phyloP scores from a whole-genome alignment of 2,113 vertebrate species.

The Plecturocebus donacophilus region DNA sequence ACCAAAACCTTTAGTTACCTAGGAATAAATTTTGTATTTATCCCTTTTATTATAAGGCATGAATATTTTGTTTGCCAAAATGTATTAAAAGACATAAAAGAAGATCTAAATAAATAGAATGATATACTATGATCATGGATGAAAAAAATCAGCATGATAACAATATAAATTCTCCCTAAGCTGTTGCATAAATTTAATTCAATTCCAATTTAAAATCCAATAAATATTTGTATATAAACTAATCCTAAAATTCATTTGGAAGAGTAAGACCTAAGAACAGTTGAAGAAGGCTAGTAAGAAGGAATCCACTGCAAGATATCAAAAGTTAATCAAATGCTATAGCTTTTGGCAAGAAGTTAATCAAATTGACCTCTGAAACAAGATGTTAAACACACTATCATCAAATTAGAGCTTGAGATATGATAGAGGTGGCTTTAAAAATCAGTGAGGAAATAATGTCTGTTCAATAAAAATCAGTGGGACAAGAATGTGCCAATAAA shows the following conservation, averaged over 20 bases:
- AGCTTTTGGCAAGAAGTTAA: background rate
- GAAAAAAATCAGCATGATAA: background rate
- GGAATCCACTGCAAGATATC: background rate
- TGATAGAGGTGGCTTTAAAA: background rate
- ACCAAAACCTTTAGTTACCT: background rate
- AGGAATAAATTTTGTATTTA: background rate
- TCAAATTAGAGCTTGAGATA: background rate
- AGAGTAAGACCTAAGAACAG: background rate
- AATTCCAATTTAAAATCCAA: background rate
- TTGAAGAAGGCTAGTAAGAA: background rate
- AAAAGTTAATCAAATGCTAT: slow-evolving; percentile 13
- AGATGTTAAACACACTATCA: background rate
- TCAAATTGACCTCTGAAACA: background rate
- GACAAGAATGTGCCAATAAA: background rate
- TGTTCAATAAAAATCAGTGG: slow-evolving; percentile 31
- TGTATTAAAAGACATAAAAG: background rate
- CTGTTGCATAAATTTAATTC: background rate
- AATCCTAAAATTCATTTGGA: background rate
- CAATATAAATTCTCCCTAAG: background rate
- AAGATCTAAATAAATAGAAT: background rate
- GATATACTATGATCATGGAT: background rate
- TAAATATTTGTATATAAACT: background rate
- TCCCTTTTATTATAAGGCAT: background rate
- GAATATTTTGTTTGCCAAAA: background rate
- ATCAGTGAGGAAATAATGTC: background rate